Evolutionary conservation across 2,113 vertebrate genomes (phyloP), one percentile per base, ranked within the genome.

Genomic region (Nycticorax nycticorax): DNA sequence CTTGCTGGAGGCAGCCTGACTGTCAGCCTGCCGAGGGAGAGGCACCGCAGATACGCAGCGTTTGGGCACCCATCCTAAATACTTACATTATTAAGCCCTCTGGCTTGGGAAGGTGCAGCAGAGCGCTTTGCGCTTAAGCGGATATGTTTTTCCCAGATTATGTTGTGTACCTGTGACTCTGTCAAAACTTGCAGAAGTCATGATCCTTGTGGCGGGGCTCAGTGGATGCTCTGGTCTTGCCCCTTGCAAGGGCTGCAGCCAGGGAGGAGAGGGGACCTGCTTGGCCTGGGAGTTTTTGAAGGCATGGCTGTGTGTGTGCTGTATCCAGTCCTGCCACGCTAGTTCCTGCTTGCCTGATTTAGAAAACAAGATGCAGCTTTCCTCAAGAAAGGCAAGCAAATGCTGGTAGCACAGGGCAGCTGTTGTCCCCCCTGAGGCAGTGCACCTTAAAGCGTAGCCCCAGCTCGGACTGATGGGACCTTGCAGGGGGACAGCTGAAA

Each of bases 61-160:
- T n/a, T 73, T 85, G 72, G 69, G 83, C 68, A 62, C 32, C 39
- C 22, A 6, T 52, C 21, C 66, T 60, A 20, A 64, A 67, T 59
- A 57, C 62, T 68, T 62, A 17, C 2, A 7, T 67, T 62, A 14
- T 53, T 68, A 62, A 83, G 57, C 28, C 71, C 28, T 60, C 41
- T 28, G 14, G 10, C 53, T 88, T 88, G 78, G 57, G 67, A 60
- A 85, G 85, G 57, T 57, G n/a, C 67, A 83, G 63, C 68, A 17
- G 60, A 39, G 24, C 0, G 0, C 39, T 73, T 73, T 50, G 45
- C 3, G 2, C 24, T 85, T 37, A 10, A 21, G 55, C 41, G 33
- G 55, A 1, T 55, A 18, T 2, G 12, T 80, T 84, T 79, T 72
- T 69, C 47, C 14, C 9, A 21, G 24, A 5, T 77, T 30, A 8